Evolutionary conservation across 2,797 vertebrate species (phyloP).

Genomic region (Rhadinocentrus ornatus): DNA sequence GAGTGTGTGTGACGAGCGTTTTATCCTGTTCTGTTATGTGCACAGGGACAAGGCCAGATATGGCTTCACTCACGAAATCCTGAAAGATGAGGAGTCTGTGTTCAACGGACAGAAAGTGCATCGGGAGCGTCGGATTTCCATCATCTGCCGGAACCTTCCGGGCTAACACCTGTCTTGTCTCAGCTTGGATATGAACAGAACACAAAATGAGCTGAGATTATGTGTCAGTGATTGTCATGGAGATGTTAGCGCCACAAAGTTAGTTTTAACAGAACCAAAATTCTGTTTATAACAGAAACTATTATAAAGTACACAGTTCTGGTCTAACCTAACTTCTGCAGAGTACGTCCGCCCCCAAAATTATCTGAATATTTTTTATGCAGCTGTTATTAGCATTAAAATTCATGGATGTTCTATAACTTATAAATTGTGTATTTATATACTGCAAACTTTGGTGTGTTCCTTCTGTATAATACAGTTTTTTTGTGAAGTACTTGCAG

Average conservation of each 20-base stretch:
- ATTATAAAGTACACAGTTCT: background rate
- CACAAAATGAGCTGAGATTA: constrained; percentile 1
- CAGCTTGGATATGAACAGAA: background rate
- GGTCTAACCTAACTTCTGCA: too few relatives aligned
- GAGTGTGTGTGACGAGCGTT: background rate
- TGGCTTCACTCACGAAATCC: constrained; percentile 90
- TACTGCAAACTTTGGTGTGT: background rate
- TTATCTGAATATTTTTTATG: background rate
- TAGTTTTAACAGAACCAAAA: background rate
- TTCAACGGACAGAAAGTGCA: constrained; percentile 83
- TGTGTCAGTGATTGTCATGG: background rate
- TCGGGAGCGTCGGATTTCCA: constrained; percentile 86
- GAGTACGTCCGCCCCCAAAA: too few relatives aligned
- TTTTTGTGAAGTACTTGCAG: background rate
- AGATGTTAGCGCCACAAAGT: background rate
- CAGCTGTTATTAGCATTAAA: background rate
- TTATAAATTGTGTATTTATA: background rate
- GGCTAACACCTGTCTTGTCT: constrained; percentile 28
- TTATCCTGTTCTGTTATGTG: background rate
- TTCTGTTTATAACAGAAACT: background rate
- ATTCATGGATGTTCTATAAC: background rate
- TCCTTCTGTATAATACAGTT: background rate
- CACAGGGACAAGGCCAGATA: constrained; percentile 87
- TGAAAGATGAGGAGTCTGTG: constrained; percentile 88
- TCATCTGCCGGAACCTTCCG: constrained; percentile 89